phyloP scores from a whole-genome alignment of 2,113 vertebrate species.

The Brachyhypopomus gauderio region DNA sequence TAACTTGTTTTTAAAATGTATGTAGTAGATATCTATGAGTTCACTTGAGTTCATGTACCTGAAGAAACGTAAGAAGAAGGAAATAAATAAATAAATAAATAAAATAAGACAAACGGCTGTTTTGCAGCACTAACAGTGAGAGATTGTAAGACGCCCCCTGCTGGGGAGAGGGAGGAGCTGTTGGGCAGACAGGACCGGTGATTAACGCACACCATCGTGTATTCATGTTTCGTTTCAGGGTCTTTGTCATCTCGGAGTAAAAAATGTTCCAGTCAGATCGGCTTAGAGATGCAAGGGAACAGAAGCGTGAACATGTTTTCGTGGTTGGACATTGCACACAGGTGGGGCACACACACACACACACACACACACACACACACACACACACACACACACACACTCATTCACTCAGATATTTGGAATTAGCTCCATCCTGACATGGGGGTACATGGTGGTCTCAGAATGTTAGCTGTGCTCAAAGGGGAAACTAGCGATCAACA shows the following conservation, averaged over 20 bases:
- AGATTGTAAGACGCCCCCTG: no score
- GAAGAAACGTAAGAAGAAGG: no score
- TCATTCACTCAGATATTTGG: no score
- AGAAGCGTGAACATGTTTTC: slow-evolving; percentile 76
- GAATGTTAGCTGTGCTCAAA: no score
- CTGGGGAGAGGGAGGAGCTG: neutral
- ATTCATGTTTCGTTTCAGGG: slow-evolving; percentile 57
- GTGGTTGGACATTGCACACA: slow-evolving; percentile 74
- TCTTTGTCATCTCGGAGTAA: slow-evolving; percentile 70
- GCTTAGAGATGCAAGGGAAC: slow-evolving; percentile 66
- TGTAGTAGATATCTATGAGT: neutral
- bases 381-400: neutral
- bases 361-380: no score
- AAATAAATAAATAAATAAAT: no score
- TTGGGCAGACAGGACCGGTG: neutral
- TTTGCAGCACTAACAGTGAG: no score
- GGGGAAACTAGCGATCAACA: no score
- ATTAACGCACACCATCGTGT: neutral
- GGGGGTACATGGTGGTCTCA: no score
- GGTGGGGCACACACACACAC: slow-evolving; percentile 70
- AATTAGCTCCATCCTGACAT: no score
- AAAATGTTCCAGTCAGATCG: slow-evolving; percentile 68
- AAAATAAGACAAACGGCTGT: no score
- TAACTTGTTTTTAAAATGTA: neutral
- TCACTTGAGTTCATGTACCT: neutral